These are phyloP conservation scores for Heliconius ismenius DNA, from an alignment of 2,888 invertebrate genomes.

Conservation along the genomic window DNA sequence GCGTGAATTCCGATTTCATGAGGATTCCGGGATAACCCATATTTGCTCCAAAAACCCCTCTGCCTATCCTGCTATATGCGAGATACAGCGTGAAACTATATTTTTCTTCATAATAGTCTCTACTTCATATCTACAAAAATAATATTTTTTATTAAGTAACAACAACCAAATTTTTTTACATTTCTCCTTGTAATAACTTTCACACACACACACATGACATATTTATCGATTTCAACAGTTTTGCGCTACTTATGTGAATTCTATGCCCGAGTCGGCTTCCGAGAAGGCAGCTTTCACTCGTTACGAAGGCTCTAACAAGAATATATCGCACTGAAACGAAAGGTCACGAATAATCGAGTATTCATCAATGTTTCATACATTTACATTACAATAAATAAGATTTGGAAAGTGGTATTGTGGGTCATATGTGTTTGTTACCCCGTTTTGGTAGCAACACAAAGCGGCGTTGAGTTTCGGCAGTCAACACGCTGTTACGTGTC, in stretches of 20 bases:
- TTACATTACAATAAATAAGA: background rate
- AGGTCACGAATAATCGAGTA: slow-evolving; percentile 35
- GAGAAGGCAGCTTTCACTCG: slow-evolving; percentile 56
- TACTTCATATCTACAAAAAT: too few species aligned
- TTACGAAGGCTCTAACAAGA: slow-evolving; percentile 51
- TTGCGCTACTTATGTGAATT: slow-evolving; percentile 30
- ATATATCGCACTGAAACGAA: slow-evolving; percentile 51
- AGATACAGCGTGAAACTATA: background rate
- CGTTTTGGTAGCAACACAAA: background rate
- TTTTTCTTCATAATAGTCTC: too few species aligned
- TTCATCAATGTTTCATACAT: slow-evolving; percentile 17
- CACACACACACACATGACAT: slow-evolving; percentile 4
- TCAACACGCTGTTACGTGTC: background rate
- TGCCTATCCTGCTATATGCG: background rate
- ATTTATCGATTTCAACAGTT: slow-evolving; percentile 24
- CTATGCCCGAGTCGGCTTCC: slow-evolving; percentile 45
- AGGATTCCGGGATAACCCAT: too few species aligned
- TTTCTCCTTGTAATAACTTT: background rate
- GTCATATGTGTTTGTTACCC: background rate
- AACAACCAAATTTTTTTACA: background rate
- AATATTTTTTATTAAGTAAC: too few species aligned
- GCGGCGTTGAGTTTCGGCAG: background rate
- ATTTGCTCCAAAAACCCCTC: background rate
- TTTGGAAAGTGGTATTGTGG: slow-evolving; percentile 6
- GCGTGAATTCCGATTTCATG: too few species aligned